Base-by-base conservation (phyloP, 2,797 vertebrate genomes). In the Hydrolagus colliei region DNA sequence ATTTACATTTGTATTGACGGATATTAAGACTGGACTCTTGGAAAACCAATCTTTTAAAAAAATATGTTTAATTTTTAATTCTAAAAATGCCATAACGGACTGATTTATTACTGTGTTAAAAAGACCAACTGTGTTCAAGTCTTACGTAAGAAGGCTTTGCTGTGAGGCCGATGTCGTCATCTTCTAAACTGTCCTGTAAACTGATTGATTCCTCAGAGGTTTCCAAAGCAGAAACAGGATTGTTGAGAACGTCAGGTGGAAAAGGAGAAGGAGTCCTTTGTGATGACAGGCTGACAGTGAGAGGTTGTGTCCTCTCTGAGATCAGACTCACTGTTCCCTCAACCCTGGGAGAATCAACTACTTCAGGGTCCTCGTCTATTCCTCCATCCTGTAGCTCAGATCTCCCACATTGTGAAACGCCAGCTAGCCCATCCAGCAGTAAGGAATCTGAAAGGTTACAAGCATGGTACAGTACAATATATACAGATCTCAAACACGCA, bases 71-170 rank as follows among this genome's bases (percentile, higher is more conserved):
- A 52, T 52, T 52, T 52, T 0, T 52, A 52, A 52, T 6, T 52
- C 41, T 52, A 52, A 6, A 52, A 35, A 18, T 9, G 6, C 2
- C 11, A 35, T 82, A 67, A 68, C 12, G 18, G 61, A 27, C 7
- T 63, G 27, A 27, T 52, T 18, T 41, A 71, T 52, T 84, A 68
- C 12, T 18, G 32, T 63, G 13, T 27, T 14, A 65, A 27, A 22
- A 35, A 41, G 27, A 61, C 7, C 13, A 59, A 52, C 41, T 52
- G 16, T 61, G n/a, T 27, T 22, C 62, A 79, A 79, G 59, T 52
- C 79, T 84, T 84, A 84, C 79, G 41, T 71, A 41, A 68, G 79
- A 41, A 35, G 65, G 65, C 9, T 68, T 67, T 27, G 65, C 14
- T 41, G 65, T 67, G 65, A 84, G 32, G 9, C 79, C 65, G 41